A percentile compares a stretch with the other conserved stretches of the same genome.
These are phyloP conservation scores for Scopus umbretta DNA, from an alignment of 2,113 vertebrate genomes.

Conservation along the genomic window DNA sequence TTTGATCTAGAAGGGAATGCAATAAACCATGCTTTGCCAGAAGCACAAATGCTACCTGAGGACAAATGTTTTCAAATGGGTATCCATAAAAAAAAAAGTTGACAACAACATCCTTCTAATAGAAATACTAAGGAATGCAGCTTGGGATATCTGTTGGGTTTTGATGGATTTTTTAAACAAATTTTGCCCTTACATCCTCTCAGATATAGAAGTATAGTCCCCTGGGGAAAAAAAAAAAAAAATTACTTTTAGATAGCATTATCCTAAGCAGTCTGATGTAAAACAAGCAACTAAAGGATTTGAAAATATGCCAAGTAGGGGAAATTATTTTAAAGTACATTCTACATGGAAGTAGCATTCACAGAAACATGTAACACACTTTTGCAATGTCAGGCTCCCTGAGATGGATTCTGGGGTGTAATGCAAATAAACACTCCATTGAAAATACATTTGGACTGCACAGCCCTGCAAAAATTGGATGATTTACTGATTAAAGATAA, in stretches of 20 bases:
- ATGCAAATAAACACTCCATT: not conserved
- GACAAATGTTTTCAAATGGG: not conserved
- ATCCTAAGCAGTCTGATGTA: not conserved
- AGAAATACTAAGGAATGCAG: not conserved
- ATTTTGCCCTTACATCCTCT: not conserved
- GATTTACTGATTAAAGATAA: not conserved
- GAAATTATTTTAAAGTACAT: not conserved
- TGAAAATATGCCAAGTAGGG: not conserved
- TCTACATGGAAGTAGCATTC: not conserved
- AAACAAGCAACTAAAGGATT: not conserved
- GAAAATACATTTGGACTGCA: not conserved
- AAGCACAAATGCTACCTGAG: not conserved
- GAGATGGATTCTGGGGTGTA: not conserved
- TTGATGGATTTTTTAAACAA: not conserved
- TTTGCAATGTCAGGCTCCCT: not conserved
- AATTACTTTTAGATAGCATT: not conserved
- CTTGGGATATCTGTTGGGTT: not conserved
- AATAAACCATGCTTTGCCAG: not conserved
- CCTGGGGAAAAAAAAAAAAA: not conserved
- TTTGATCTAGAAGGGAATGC: not conserved
- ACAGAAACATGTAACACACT: not conserved
- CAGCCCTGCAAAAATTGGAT: not conserved
- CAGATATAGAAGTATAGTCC: not conserved
- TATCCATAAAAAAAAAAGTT: not conserved
- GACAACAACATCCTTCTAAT: not conserved